phyloP scores from a whole-genome alignment of 1,140 invertebrate species.

The Solen grandis region DNA sequence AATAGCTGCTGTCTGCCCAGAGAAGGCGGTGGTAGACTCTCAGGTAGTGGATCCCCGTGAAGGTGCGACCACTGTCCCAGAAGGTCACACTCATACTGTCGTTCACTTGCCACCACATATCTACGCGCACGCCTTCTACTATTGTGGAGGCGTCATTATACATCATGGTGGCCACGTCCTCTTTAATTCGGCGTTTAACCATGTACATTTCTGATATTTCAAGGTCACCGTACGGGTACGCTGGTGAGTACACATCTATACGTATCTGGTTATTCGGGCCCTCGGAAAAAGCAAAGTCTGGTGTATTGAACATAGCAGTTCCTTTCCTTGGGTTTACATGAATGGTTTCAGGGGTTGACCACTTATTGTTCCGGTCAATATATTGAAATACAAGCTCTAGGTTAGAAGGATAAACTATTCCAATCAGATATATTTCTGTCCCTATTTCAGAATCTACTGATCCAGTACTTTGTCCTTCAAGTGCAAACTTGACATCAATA shows the following conservation, averaged over 20 bases:
- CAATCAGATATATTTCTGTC: constrained; percentile 38
- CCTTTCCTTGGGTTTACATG: constrained; percentile 14
- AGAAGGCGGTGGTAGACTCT: constrained; percentile 57
- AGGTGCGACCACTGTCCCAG: constrained; percentile 7
- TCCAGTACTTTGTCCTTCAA: constrained; percentile 53
- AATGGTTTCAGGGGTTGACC: constrained; percentile 7
- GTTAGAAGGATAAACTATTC: constrained; percentile 10
- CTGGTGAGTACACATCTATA: constrained; percentile 17
- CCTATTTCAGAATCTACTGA: constrained; percentile 64
- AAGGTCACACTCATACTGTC: constrained; percentile 59
- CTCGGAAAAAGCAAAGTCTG: constrained; percentile 65
- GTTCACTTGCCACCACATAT: constrained; percentile 70
- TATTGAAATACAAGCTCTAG: constrained; percentile 48
- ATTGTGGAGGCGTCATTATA: constrained; percentile 53
- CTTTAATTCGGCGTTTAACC: constrained; percentile 10
- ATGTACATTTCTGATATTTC: neutral
- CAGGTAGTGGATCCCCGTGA: constrained; percentile 53
- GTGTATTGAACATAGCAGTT: constrained; percentile 33
- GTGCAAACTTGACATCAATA: constrained; percentile 52
- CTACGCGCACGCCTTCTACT: constrained; percentile 66
- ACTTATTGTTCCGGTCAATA: constrained; percentile 46
- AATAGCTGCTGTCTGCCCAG: constrained; percentile 52
- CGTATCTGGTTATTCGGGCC: constrained; percentile 37
- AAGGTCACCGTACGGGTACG: neutral
- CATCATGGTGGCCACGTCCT: neutral